phyloP scores from a whole-genome alignment of 1,140 invertebrate species.

The Drosophila hydei region DNA sequence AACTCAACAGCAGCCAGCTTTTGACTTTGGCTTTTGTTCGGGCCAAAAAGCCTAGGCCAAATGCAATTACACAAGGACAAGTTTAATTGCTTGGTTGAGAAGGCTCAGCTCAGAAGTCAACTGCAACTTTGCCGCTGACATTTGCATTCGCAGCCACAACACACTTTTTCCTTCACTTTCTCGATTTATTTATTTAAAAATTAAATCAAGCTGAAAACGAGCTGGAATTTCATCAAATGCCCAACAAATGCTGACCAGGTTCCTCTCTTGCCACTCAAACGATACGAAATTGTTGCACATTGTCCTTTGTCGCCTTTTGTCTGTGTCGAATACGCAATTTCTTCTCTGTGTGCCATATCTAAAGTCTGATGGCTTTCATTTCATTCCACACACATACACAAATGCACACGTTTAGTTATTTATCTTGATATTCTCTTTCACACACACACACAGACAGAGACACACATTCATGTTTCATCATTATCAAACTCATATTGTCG shows the following conservation, averaged over 20 bases:
- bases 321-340: constrained; percentile 73
- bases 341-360: constrained; percentile 59
- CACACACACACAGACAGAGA: constrained; percentile 33
- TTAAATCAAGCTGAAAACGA: constrained; percentile 66
- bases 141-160: constrained; percentile 43
- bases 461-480: constrained; percentile 70
- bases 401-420: constrained; percentile 58
- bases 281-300: constrained; percentile 62
- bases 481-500: constrained; percentile 81
- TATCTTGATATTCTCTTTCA: constrained; percentile 68
- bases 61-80: constrained; percentile 82
- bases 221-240: constrained; percentile 62
- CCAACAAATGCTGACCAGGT: constrained; percentile 4
- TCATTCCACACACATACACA: constrained; percentile 54
- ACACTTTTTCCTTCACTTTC: not conserved
- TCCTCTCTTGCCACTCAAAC: not conserved
- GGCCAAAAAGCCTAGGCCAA: constrained; percentile 46
- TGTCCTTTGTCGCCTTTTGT: constrained; percentile 58
- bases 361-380: constrained; percentile 74
- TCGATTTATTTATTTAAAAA: constrained; percentile 61
- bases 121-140: constrained; percentile 63
- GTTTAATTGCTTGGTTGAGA: constrained; percentile 77
- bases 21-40: constrained; percentile 62
- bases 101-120: constrained; percentile 14
- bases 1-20: constrained; percentile 73